Evolutionary conservation across 2,888 invertebrate species (phyloP).

Genomic region (Acheta domesticus): DNA sequence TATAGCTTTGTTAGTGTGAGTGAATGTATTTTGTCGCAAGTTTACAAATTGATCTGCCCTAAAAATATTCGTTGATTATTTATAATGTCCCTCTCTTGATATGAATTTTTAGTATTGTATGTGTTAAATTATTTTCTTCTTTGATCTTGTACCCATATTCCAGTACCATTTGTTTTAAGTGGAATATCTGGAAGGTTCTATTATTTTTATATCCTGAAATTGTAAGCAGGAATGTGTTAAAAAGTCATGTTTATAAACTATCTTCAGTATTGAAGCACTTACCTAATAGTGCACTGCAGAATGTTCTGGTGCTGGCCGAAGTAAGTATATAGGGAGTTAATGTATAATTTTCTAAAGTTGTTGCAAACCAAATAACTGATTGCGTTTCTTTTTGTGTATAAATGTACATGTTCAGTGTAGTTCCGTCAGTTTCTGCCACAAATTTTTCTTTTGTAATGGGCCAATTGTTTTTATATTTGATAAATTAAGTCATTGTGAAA

Average conservation of each 20-base stretch:
- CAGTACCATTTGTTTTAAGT: conserved; percentile 19
- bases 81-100: neutral
- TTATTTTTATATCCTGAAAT: neutral
- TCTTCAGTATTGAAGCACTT: conserved; percentile 22
- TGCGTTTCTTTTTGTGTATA: conserved; percentile 26
- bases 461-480: conserved; percentile 36
- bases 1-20: conserved; percentile 22
- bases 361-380: conserved; percentile 20
- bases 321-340: conserved; percentile 21
- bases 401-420: conserved; percentile 30
- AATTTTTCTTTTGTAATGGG: conserved; percentile 31
- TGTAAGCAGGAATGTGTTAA: neutral
- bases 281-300: neutral
- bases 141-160: neutral
- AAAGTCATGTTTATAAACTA: conserved; percentile 20
- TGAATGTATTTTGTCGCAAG: conserved; percentile 12
- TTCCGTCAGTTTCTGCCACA: conserved; percentile 28
- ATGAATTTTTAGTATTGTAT: neutral
- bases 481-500: conserved; percentile 28
- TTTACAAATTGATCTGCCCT: conserved; percentile 27
- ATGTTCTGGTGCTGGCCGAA: conserved; percentile 30
- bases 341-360: conserved; percentile 20
- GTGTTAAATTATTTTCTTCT: conserved; percentile 23
- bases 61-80: conserved; percentile 23
- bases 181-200: neutral